Conservation (phyloP, 1,140 invertebrate genomes). For the Periplaneta americana region DNA sequence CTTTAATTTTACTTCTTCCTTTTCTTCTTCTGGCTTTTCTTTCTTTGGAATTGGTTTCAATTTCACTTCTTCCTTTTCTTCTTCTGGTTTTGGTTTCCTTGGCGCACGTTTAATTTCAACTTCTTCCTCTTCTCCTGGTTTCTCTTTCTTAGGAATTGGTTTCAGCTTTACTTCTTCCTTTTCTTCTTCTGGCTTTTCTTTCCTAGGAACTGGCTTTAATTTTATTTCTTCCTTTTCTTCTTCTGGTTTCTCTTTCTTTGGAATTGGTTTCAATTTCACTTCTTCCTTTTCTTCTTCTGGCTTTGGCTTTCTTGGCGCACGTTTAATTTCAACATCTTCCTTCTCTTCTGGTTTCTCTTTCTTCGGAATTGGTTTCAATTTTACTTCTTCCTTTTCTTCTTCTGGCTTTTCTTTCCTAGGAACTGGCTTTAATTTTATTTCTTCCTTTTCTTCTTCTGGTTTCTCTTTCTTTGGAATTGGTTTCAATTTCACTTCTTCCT, state of each 20-base stretch:
- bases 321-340: constrained; percentile 14
- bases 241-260: constrained; percentile 23
- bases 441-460: constrained; percentile 20
- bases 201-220: constrained; percentile 28
- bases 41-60: constrained; percentile 18
- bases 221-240: constrained; percentile 26
- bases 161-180: constrained; percentile 22
- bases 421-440: constrained; percentile 25
- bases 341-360: constrained; percentile 18
- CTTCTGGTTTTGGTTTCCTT: constrained; percentile 16
- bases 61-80: constrained; percentile 22
- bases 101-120: not conserved
- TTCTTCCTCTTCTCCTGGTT: constrained; percentile 12
- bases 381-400: constrained; percentile 22
- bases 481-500: constrained; percentile 16
- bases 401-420: constrained; percentile 11
- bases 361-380: constrained; percentile 34
- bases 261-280: constrained; percentile 27
- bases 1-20: not conserved
- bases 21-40: constrained; percentile 10
- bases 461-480: constrained; percentile 8
- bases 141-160: constrained; percentile 17
- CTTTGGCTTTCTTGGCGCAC: constrained; percentile 16
- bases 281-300: constrained; percentile 32
- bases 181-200: constrained; percentile 27